A percentile compares a stretch with the other conserved stretches of the same genome.
Conservation (phyloP, 1,140 invertebrate genomes). For the Spodoptera frugiperda region DNA sequence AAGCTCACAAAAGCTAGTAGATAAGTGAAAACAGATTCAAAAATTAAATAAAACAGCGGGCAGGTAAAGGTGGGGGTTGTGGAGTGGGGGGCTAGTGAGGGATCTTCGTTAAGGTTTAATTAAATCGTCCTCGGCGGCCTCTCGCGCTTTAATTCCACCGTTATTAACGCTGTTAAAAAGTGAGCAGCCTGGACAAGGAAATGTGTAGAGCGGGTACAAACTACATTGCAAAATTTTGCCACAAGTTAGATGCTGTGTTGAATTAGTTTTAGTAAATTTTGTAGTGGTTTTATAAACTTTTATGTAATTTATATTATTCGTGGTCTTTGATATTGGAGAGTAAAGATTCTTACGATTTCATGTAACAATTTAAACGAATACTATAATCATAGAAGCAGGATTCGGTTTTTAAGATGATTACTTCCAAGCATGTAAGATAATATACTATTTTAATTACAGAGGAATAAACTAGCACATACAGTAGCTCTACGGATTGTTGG, state of each 20-base stretch:
- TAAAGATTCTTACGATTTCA: too few relatives aligned
- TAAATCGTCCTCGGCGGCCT: slow-evolving; percentile 84
- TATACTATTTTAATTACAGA: not conserved
- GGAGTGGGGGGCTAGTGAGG: slow-evolving; percentile 55
- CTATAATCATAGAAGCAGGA: too few relatives aligned
- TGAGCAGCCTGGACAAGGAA: slow-evolving; percentile 66
- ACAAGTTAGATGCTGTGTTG: not conserved
- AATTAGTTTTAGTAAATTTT: not conserved
- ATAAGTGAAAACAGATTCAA: slow-evolving; percentile 67
- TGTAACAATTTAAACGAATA: too few relatives aligned
- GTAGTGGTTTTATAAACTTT: not conserved
- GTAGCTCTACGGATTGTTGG: slow-evolving; percentile 57
- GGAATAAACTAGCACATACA: not conserved
- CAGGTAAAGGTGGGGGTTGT: slow-evolving; percentile 69
- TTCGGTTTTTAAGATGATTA: too few relatives aligned
- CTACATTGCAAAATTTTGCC: too few relatives aligned
- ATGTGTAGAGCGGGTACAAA: slow-evolving; percentile 49
- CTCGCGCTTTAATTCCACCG: slow-evolving; percentile 85
- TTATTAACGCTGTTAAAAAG: slow-evolving; percentile 86
- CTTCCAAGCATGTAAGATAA: too few relatives aligned
- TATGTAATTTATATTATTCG: not conserved
- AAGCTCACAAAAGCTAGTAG: slow-evolving; percentile 30
- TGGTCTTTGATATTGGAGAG: too few relatives aligned
- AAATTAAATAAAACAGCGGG: slow-evolving; percentile 78
- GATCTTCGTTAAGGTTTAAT: slow-evolving; percentile 85